Percentiles rank a stretch among this genome's conserved stretches.
phyloP scores from a whole-genome alignment of 2,888 invertebrate genomes.

The Melieria omissa region DNA sequence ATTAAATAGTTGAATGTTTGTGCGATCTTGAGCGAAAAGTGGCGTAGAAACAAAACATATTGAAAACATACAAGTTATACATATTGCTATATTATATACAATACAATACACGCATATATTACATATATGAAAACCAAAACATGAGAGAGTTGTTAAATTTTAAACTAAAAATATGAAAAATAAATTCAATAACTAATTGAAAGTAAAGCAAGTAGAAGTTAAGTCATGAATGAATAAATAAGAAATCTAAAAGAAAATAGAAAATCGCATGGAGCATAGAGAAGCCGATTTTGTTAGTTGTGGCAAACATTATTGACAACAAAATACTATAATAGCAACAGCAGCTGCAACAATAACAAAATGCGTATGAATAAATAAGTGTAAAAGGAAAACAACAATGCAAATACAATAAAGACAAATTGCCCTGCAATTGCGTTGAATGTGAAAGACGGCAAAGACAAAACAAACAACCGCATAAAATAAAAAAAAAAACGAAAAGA shows the following conservation, averaged over 20 bases:
- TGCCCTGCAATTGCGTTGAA: constrained; percentile 35
- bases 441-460: constrained; percentile 40
- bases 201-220: constrained; percentile 31
- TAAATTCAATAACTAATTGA: constrained; percentile 16
- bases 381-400: constrained; percentile 4
- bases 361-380: constrained; percentile 17
- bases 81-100: constrained; percentile 28
- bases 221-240: constrained; percentile 23
- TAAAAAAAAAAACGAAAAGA: constrained; percentile 40
- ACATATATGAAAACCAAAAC: background rate
- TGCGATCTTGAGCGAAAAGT: no score
- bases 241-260: constrained; percentile 17
- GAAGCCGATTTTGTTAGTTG: constrained; percentile 55
- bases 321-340: constrained; percentile 13
- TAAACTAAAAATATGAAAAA: constrained; percentile 22
- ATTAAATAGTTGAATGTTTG: no score
- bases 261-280: constrained; percentile 25
- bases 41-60: constrained; percentile 25
- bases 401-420: constrained; percentile 33
- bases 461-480: constrained; percentile 43
- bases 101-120: constrained; percentile 9
- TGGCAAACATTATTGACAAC: constrained; percentile 48
- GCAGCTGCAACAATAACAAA: constrained; percentile 28
- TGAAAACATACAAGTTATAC: constrained; percentile 28
- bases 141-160: constrained; percentile 28